A percentile compares a stretch with the other conserved stretches of the same genome.
Conservation (phyloP, 2,113 vertebrate genomes). For the Eidolon helvum region DNA sequence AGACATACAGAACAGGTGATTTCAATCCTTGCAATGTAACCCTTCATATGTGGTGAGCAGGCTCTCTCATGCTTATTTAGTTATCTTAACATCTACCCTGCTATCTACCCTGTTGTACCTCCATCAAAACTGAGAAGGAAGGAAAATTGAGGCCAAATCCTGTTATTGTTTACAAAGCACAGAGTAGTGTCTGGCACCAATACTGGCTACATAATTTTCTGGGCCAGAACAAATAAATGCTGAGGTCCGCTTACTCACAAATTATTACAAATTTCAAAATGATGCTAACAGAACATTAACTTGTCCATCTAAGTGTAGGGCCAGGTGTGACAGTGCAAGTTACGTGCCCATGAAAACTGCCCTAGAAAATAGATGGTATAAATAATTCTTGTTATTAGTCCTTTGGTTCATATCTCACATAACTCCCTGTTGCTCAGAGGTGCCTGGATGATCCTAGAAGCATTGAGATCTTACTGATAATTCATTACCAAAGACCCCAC, state of each 20-base stretch:
- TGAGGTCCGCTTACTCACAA: background rate
- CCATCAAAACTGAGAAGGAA: background rate
- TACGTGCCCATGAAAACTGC: background rate
- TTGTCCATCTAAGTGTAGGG: fast-evolving
- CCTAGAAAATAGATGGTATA: background rate
- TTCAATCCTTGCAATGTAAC: fast-evolving
- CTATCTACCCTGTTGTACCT: background rate
- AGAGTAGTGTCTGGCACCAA: background rate
- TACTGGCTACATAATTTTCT: background rate
- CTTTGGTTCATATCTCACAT: background rate
- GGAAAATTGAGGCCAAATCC: background rate
- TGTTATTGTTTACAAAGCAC: background rate
- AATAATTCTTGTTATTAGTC: background rate
- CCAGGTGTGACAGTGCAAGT: fast-evolving
- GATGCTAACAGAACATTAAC: background rate
- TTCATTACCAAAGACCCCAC: background rate
- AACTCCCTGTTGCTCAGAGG: background rate
- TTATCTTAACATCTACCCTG: background rate
- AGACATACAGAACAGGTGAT: background rate
- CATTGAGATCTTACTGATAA: background rate
- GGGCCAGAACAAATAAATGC: background rate
- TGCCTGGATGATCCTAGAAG: background rate
- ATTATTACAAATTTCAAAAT: background rate
- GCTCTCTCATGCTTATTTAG: background rate
- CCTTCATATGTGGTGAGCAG: fast-evolving